These are phyloP conservation scores for Chlorocebus sabaeus DNA, from an alignment of 2,113 vertebrate genomes.

Conservation along the genomic window DNA sequence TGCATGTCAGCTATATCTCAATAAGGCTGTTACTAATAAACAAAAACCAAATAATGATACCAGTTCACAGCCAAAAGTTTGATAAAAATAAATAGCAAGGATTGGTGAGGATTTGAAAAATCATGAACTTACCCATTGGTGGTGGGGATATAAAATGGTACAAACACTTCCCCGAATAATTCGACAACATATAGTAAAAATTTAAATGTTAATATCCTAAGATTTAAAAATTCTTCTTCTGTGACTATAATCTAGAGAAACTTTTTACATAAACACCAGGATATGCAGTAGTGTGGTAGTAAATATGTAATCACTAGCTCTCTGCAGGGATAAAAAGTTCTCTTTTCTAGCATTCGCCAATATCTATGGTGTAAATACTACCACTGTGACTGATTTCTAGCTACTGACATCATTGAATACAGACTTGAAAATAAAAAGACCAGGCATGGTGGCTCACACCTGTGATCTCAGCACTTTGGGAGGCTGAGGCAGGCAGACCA, in stretches of 20 bases:
- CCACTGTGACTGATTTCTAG: not conserved
- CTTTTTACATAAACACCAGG: not conserved
- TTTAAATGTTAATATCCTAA: not conserved
- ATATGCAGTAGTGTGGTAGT: not conserved
- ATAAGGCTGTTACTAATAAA: not conserved
- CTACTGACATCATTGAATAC: not conserved
- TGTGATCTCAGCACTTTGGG: too few species aligned
- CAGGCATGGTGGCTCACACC: too few species aligned
- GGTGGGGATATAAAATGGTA: not conserved
- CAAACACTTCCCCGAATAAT: not conserved
- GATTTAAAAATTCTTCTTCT: not conserved
- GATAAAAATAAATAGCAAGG: slow-evolving; percentile 3
- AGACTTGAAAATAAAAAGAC: not conserved
- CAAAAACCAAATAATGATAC: not conserved
- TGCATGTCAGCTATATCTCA: not conserved
- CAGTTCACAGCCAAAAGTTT: not conserved
- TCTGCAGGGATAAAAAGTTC: not conserved
- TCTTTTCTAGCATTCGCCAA: not conserved
- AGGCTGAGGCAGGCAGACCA: too few species aligned
- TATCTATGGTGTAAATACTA: not conserved
- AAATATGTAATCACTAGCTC: not conserved
- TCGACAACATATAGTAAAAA: not conserved
- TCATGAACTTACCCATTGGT: not conserved
- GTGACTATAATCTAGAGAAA: not conserved
- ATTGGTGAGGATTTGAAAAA: not conserved